phyloP scores from a whole-genome alignment of 2,888 invertebrate genomes.

The Brachycybe producta region DNA sequence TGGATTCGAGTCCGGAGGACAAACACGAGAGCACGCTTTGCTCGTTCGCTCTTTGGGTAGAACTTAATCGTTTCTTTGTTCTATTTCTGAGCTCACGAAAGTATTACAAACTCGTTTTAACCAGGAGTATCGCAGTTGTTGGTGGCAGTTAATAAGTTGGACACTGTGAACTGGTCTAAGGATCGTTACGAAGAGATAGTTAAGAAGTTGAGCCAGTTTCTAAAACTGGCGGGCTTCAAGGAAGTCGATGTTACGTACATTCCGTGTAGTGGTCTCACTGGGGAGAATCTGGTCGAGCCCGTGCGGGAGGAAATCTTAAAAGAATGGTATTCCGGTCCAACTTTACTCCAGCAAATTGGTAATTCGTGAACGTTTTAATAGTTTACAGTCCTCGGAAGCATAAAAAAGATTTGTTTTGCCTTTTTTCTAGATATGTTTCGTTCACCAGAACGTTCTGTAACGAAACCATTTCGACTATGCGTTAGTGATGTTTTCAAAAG shows the following conservation, averaged over 20 bases:
- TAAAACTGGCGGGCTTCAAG: conserved; percentile 84
- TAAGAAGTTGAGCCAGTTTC: conserved; percentile 60
- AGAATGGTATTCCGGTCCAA: conserved; percentile 67
- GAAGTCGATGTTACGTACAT: conserved; percentile 75
- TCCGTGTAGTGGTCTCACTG: conserved; percentile 91
- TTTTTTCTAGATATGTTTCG: conserved; percentile 54
- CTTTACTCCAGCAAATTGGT: conserved; percentile 73
- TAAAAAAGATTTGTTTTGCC: conserved; percentile 2
- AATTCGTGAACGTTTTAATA: too few relatives aligned
- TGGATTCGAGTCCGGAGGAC: conserved; percentile 95
- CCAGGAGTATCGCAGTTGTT: conserved; percentile 82
- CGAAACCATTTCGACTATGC: conserved; percentile 80
- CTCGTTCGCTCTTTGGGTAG: conserved; percentile 63
- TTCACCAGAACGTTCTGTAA: conserved; percentile 70
- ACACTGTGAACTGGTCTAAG: conserved; percentile 86
- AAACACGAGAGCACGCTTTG: conserved; percentile 92
- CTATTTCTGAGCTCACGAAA: too few relatives aligned
- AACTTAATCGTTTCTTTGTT: neutral
- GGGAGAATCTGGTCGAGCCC: conserved; percentile 71
- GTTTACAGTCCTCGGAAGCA: too few relatives aligned
- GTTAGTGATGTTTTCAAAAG: conserved; percentile 92
- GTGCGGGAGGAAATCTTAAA: conserved; percentile 48
- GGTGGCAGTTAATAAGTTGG: conserved; percentile 93
- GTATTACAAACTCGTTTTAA: conserved; percentile 9
- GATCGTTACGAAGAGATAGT: conserved; percentile 81